Conservation (phyloP, 2,888 invertebrate species). For the Protula sp. region DNA sequence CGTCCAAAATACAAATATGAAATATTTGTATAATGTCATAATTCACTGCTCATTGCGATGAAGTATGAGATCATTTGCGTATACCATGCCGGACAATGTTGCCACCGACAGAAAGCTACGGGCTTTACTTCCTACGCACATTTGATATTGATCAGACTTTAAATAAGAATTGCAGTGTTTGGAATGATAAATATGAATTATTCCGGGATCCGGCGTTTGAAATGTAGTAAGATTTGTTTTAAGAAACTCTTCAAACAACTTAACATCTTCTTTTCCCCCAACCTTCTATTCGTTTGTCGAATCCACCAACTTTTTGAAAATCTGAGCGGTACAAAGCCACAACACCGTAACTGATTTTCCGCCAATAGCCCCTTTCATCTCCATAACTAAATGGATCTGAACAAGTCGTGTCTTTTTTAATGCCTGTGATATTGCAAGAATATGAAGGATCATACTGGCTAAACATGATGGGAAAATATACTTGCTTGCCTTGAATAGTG, state of each 20-base stretch:
- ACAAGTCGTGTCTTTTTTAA: background rate
- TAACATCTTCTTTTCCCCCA: slow-evolving; percentile 98
- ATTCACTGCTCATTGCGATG: too few species aligned
- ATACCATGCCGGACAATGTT: slow-evolving; percentile 42
- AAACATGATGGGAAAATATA: slow-evolving; percentile 91
- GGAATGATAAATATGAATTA: slow-evolving; percentile 89
- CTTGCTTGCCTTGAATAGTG: slow-evolving; percentile 50
- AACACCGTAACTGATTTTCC: slow-evolving; percentile 94
- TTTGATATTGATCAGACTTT: slow-evolving; percentile 73
- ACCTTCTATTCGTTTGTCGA: slow-evolving; percentile 83
- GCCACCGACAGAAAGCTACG: slow-evolving; percentile 62
- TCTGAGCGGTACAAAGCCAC: slow-evolving; percentile 84
- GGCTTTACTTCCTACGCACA: slow-evolving; percentile 89
- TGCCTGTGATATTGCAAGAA: background rate
- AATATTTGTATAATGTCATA: too few species aligned
- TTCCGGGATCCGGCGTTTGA: slow-evolving; percentile 77
- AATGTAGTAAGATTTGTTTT: slow-evolving; percentile 67
- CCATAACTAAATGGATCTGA: background rate
- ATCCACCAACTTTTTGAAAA: slow-evolving; percentile 75
- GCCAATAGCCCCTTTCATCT: slow-evolving; percentile 71
- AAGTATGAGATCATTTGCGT: slow-evolving; percentile 22
- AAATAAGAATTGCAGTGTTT: slow-evolving; percentile 79
- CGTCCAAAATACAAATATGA: too few species aligned
- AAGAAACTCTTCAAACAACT: slow-evolving; percentile 76
- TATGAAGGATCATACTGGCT: slow-evolving; percentile 77